A percentile compares a stretch with the other conserved stretches of the same genome.
phyloP scores from a whole-genome alignment of 2,888 invertebrate genomes.

The Apamea sordens region DNA sequence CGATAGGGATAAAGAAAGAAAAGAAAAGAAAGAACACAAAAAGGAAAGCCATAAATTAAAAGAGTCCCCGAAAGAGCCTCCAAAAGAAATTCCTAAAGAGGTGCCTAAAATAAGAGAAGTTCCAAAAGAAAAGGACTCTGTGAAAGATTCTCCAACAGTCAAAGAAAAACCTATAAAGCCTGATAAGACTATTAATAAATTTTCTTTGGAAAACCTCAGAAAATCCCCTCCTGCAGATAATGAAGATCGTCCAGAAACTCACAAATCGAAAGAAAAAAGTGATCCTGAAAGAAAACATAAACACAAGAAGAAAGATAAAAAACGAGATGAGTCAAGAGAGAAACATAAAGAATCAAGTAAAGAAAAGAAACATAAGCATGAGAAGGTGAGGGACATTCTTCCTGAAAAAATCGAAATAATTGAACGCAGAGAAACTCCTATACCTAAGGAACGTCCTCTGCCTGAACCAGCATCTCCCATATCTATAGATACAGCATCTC shows the following conservation, averaged over 20 bases:
- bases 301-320: constrained; percentile 92
- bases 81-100: constrained; percentile 82
- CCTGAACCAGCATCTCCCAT: constrained; percentile 87
- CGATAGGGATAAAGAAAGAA: constrained; percentile 91
- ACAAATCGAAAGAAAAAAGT: constrained; percentile 88
- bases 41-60: constrained; percentile 89
- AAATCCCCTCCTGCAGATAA: constrained; percentile 86
- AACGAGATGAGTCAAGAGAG: constrained; percentile 91
- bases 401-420: constrained; percentile 88
- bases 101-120: constrained; percentile 81
- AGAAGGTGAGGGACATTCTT: constrained; percentile 86
- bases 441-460: constrained; percentile 81
- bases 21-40: constrained; percentile 90
- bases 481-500: constrained; percentile 88
- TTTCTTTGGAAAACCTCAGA: constrained; percentile 87
- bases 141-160: constrained; percentile 79
- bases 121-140: constrained; percentile 77
- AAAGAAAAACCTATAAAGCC: constrained; percentile 84
- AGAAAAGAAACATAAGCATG: constrained; percentile 90
- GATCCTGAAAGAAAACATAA: constrained; percentile 90
- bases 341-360: constrained; percentile 90
- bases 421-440: constrained; percentile 84
- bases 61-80: constrained; percentile 85
- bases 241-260: constrained; percentile 80
- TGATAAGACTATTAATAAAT: constrained; percentile 86